Evolutionary conservation across 2,797 vertebrate genomes (phyloP).

Genomic region (Peromyscus melanophrys): DNA sequence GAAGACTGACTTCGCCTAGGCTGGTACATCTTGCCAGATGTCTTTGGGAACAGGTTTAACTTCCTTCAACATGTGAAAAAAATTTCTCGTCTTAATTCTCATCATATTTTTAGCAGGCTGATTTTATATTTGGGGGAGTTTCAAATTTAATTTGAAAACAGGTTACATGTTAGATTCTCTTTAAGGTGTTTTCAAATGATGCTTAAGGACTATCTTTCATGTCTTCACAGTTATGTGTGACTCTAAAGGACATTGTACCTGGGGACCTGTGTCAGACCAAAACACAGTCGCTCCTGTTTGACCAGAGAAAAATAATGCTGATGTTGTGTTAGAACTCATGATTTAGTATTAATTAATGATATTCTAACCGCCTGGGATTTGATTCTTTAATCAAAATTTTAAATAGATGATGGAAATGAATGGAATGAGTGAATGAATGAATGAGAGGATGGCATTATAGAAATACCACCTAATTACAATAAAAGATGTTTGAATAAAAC

Average conservation of each 20-base stretch:
- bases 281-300: neutral
- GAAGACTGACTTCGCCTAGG: neutral
- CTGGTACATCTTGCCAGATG: neutral
- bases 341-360: neutral
- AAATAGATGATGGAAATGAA: neutral
- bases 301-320: neutral
- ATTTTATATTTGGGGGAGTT: slow-evolving; percentile 53
- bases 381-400: slow-evolving; percentile 46
- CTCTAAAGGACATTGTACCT: neutral
- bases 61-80: slow-evolving; percentile 51
- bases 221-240: slow-evolving; percentile 2
- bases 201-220: slow-evolving; percentile 56
- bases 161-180: slow-evolving; percentile 65
- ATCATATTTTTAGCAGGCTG: slow-evolving; percentile 74
- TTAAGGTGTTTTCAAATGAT: slow-evolving; percentile 63
- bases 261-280: neutral
- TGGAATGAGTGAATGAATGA: neutral
- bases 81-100: slow-evolving; percentile 68
- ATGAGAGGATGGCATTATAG: neutral
- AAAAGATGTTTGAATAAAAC: slow-evolving; percentile 33
- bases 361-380: slow-evolving; percentile 25
- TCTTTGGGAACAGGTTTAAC: slow-evolving; percentile 58
- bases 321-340: slow-evolving; percentile 18
- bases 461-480: slow-evolving; percentile 29
- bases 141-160: slow-evolving; percentile 75